Base-by-base conservation (phyloP, 2,797 vertebrate species). In the Acipenser oxyrinchus region DNA sequence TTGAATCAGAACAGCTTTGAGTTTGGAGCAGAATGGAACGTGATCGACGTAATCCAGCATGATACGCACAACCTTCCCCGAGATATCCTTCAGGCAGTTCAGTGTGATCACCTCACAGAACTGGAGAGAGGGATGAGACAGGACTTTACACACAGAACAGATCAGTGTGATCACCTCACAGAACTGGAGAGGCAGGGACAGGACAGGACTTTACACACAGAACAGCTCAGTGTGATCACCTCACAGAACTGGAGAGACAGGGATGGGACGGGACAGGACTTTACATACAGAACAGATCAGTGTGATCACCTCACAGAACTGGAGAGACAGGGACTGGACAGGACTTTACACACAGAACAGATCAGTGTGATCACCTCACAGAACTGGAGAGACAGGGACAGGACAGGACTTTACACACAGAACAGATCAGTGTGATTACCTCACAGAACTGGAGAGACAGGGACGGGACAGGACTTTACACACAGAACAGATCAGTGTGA, bases 31-130 rank as follows among this genome's bases (percentile, higher is more conserved):
- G 70, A 99, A 78, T 11, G 48, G 83, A 69, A 96, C 87, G 0
- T 90, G 93, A 74, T 96, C 93, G 0, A 94, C 82, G 0, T 99
- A 99, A 79, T 99, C 95, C 70, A 99, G 69, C 88, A 98, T 85
- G 70, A 93, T 49, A 59, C 85, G 85, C 12, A 98, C 94, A 48
- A 97, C 76, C 0, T 84, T 89, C 62, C 94, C 95, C 0, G 93
- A 89, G 6, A 95, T 86, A 6, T 94, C 83, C 74, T 81, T 93
- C 71, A 98, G 73, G 93, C 93, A 99, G 0, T 72, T 84, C 66
- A 98, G 76, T 0, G 92, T 90, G 75, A 99, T 95, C 71, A 99
- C 92, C 82, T 99, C 96, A 73, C 96, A 99, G 83, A 99, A 98
- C 96, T 98, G 80, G 73, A 7, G 68, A 37, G 67, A 75, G 64